phyloP scores from a whole-genome alignment of 2,797 vertebrate genomes.

The Epinephelus awoara region DNA sequence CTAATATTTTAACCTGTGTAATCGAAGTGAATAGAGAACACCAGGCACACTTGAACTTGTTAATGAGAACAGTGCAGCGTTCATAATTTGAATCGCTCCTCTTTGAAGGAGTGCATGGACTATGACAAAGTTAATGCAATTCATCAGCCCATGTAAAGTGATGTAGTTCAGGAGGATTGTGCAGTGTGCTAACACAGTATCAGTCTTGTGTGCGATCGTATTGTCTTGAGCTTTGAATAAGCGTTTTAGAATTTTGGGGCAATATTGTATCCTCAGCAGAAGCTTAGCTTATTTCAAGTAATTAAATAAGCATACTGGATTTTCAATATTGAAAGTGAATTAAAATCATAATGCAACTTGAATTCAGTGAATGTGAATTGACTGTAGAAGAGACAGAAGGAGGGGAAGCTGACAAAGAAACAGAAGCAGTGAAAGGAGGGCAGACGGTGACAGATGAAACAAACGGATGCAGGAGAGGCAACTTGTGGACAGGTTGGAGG shows the following conservation, averaged over 20 bases:
- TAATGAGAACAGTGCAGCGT: conserved; percentile 65
- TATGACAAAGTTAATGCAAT: conserved; percentile 59
- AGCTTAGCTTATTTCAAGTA: not conserved
- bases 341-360: not conserved
- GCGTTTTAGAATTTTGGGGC: not conserved
- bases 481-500: conserved; percentile 54
- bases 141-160: conserved; percentile 45
- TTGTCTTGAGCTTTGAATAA: conserved; percentile 6
- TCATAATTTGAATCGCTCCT: conserved; percentile 66
- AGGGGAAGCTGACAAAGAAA: not conserved
- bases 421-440: conserved; percentile 7
- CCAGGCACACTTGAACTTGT: conserved; percentile 50
- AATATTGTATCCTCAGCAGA: not conserved
- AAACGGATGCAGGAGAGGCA: conserved; percentile 26
- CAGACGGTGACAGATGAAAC: conserved; percentile 51
- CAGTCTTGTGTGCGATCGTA: not conserved
- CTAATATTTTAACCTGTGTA: conserved; percentile 73
- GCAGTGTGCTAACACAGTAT: not conserved
- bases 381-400: conserved; percentile 16
- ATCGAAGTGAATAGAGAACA: conserved; percentile 57
- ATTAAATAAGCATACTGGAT: not conserved
- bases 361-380: not conserved
- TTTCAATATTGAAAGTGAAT: not conserved
- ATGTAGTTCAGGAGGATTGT: conserved; percentile 13
- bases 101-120: conserved; percentile 58